Conservation (phyloP, 2,888 invertebrate genomes). For the Drosophila greeni region DNA sequence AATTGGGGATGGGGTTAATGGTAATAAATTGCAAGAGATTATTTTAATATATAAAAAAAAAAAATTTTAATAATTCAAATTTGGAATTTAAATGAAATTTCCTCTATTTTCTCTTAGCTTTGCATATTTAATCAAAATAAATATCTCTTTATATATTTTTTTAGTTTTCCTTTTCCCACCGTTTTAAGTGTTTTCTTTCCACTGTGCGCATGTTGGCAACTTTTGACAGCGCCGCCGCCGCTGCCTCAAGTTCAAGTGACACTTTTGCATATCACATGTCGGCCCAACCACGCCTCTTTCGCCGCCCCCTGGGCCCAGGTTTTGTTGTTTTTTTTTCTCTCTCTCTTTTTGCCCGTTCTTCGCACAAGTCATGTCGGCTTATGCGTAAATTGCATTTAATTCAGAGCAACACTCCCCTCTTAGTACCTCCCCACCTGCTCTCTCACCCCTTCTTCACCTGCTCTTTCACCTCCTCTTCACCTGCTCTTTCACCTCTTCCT, state of each 20-base stretch:
- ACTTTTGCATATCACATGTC: constrained; percentile 68
- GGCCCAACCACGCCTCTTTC: constrained; percentile 1
- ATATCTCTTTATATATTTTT: background rate
- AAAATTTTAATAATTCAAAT: no score
- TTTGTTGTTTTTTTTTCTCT: background rate
- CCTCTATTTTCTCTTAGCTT: no score
- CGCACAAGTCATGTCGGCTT: constrained; percentile 43
- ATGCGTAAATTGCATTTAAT: constrained; percentile 70
- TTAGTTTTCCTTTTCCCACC: background rate
- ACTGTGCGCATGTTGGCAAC: constrained; percentile 39
- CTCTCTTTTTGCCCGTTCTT: constrained; percentile 24
- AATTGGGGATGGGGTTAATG: background rate
- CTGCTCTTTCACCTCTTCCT: no score
- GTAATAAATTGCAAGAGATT: no score
- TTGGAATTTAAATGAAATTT: no score
- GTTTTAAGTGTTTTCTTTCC: constrained; percentile 4
- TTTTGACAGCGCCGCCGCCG: constrained; percentile 42
- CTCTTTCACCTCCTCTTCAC: background rate
- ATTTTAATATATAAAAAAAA: no score
- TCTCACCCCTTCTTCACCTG: background rate
- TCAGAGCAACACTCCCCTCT: constrained; percentile 23
- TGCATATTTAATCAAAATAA: no score
- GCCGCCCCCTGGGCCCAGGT: background rate
- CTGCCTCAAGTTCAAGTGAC: constrained; percentile 67
- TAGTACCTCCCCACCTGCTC: background rate